These are phyloP conservation scores for Brienomyrus brachyistius DNA, from an alignment of 2,113 vertebrate species.

Conservation along the genomic window DNA sequence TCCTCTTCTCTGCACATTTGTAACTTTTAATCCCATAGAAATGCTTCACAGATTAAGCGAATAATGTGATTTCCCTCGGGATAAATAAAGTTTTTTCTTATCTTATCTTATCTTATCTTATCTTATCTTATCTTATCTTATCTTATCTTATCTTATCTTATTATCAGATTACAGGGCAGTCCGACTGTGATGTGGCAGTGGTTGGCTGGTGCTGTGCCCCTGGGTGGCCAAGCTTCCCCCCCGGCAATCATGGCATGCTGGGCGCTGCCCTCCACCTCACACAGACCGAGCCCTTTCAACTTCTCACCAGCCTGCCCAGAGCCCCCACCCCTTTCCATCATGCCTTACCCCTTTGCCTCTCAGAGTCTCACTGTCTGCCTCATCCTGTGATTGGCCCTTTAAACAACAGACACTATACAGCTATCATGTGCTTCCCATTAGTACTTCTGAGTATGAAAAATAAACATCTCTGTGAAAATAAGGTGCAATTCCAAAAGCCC, in stretches of 20 bases:
- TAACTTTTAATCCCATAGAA: constrained; percentile 15
- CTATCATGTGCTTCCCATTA: background rate
- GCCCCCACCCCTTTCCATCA: background rate
- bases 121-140: no score
- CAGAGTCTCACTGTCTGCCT: background rate
- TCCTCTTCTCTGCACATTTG: background rate
- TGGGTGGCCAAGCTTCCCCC: background rate
- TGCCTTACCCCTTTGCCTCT: background rate
- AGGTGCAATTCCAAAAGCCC: background rate
- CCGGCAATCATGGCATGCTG: background rate
- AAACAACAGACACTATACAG: background rate
- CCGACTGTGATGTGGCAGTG: background rate
- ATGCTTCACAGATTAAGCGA: background rate
- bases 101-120: no score
- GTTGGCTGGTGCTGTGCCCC: background rate
- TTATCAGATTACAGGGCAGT: constrained; percentile 23
- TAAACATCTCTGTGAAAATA: background rate
- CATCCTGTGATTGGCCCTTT: background rate
- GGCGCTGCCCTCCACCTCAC: background rate
- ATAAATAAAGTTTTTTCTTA: no score
- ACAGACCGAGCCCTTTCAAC: no score
- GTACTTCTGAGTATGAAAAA: background rate
- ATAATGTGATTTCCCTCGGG: constrained; percentile 21
- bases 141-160: no score
- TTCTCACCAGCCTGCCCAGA: background rate